phyloP scores from a whole-genome alignment of 2,113 vertebrate genomes.

The Cephalopholis sonnerati region DNA sequence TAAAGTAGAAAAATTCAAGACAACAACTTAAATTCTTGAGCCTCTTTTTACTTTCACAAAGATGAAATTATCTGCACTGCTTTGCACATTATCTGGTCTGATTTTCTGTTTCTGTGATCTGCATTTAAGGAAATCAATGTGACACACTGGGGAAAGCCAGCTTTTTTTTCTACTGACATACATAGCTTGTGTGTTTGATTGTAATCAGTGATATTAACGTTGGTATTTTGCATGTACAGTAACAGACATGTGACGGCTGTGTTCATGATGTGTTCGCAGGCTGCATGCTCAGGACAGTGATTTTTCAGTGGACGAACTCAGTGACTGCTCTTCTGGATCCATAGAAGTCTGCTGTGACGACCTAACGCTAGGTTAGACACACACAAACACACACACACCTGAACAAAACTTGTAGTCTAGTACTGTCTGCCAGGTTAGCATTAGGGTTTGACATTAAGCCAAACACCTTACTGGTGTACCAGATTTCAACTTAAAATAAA shows the following conservation, averaged over 20 bases:
- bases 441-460: too few relatives aligned
- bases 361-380: constrained; percentile 75
- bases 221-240: constrained; percentile 1
- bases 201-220: not conserved
- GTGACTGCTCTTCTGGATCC: constrained; percentile 86
- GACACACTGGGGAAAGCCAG: not conserved
- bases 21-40: not conserved
- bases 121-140: constrained; percentile 19
- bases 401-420: not conserved
- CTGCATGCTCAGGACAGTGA: constrained; percentile 69
- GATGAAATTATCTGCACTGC: not conserved
- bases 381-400: not conserved
- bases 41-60: not conserved
- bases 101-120: constrained; percentile 6
- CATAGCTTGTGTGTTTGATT: constrained; percentile 12
- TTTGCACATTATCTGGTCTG: not conserved
- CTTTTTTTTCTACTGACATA: not conserved
- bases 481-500: too few relatives aligned
- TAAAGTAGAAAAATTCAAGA: not conserved
- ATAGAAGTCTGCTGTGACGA: constrained; percentile 86
- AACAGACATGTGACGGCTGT: constrained; percentile 4
- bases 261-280: constrained; percentile 60
- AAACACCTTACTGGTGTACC: too few relatives aligned
- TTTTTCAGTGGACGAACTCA: constrained; percentile 80
- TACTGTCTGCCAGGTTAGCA: not conserved